Conservation (phyloP, 1,140 invertebrate genomes). For the Zaprionus taronus region DNA sequence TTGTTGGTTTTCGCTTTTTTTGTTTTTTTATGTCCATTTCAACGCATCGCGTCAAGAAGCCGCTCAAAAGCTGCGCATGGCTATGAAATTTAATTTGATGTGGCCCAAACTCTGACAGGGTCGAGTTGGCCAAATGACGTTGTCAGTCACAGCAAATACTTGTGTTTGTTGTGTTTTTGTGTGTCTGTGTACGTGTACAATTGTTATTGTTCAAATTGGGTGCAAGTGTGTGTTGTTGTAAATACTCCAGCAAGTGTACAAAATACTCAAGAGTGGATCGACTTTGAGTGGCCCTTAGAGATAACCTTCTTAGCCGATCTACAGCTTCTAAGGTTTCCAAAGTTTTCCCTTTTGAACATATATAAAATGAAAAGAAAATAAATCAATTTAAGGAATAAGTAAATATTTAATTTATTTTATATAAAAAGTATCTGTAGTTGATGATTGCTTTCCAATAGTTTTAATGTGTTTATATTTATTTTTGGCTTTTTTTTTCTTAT, state of each 20-base stretch:
- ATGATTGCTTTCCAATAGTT: too few species aligned
- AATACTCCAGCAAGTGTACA: conserved; percentile 30
- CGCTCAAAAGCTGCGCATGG: conserved; percentile 34
- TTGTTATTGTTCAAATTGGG: conserved; percentile 1
- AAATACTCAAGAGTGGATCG: conserved; percentile 41
- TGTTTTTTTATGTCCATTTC: conserved; percentile 35
- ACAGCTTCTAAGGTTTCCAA: background rate
- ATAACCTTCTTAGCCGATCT: conserved; percentile 38
- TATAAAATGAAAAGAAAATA: background rate
- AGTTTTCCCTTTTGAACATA: too few species aligned
- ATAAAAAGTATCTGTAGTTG: too few species aligned
- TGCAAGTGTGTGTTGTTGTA: conserved; percentile 32
- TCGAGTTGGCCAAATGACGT: conserved; percentile 40
- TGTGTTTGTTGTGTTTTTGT: background rate
- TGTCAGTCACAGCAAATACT: conserved; percentile 29
- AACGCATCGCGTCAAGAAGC: conserved; percentile 51
- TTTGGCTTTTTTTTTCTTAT: too few species aligned
- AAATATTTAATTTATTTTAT: too few species aligned
- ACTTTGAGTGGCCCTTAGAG: conserved; percentile 36
- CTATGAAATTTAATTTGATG: conserved; percentile 48
- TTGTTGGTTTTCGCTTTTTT: conserved; percentile 29
- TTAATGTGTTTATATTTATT: too few species aligned
- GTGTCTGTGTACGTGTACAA: conserved; percentile 19
- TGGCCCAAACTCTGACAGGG: conserved; percentile 40
- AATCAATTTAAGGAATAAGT: too few species aligned